phyloP scores from a whole-genome alignment of 2,113 vertebrate species.

The Cygnus buccinator region DNA sequence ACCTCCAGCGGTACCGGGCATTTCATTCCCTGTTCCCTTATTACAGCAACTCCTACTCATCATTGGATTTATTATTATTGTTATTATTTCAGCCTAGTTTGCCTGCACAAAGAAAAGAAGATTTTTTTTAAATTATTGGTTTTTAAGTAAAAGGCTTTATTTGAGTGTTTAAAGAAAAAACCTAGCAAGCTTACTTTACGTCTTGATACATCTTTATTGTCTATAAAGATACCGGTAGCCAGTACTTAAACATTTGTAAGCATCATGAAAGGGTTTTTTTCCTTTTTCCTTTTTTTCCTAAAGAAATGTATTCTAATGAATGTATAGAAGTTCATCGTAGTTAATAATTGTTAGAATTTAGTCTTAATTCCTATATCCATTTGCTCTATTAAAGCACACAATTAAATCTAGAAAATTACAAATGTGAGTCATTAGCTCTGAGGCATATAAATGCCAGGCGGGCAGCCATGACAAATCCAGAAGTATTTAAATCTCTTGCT shows the following conservation, averaged over 20 bases:
- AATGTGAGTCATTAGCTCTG: constrained; percentile 12
- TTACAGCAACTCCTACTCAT: not conserved
- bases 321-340: not conserved
- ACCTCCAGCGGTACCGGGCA: not conserved
- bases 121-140: not conserved
- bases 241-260: not conserved
- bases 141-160: not conserved
- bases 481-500: constrained; percentile 32
- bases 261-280: not conserved
- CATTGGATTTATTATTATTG: too few relatives aligned
- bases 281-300: not conserved
- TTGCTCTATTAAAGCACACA: constrained; percentile 28
- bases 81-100: not conserved
- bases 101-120: not conserved
- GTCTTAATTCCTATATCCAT: not conserved
- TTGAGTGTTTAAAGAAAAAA: not conserved
- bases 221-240: not conserved
- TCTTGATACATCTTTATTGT: not conserved
- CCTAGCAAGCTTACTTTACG: not conserved
- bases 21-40: not conserved
- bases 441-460: constrained; percentile 24
- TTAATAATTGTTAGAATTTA: constrained; percentile 3
- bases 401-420: constrained; percentile 23
- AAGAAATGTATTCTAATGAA: not conserved
- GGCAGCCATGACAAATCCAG: constrained; percentile 25